phyloP scores from a whole-genome alignment of 92 coral and sea anemone genomes.

The Bergia sp. region DNA sequence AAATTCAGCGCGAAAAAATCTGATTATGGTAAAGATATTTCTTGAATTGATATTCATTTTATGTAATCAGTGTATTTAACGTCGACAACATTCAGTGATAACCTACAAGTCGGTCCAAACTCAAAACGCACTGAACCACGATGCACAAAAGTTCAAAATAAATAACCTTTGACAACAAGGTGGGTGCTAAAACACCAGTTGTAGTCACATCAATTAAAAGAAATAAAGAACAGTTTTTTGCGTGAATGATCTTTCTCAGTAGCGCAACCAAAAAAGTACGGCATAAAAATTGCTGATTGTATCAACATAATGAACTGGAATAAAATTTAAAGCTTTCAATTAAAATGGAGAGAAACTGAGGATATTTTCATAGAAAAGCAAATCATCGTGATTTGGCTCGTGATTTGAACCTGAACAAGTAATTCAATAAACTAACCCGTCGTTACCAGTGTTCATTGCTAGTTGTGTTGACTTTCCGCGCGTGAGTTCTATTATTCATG shows the following conservation, averaged over 20 bases:
- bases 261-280: neutral
- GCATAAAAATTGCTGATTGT: neutral
- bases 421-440: slow-evolving; percentile 7
- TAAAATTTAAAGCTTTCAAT: neutral
- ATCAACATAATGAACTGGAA: neutral
- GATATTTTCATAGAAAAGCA: neutral
- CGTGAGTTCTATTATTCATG: slow-evolving; percentile 42
- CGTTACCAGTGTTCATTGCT: slow-evolving; percentile 6
- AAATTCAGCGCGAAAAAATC: no score
- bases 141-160: neutral
- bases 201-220: neutral
- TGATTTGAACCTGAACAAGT: neutral
- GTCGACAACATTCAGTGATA: neutral
- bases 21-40: no score
- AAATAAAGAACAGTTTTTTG: neutral
- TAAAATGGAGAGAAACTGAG: no score
- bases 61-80: neutral
- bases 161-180: neutral
- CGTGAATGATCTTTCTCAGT: neutral
- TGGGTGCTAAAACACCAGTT: neutral
- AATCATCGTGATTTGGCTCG: neutral
- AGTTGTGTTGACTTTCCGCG: slow-evolving; percentile 32
- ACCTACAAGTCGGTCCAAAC: neutral
- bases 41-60: neutral
- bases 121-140: neutral